Evolutionary conservation across 2,888 invertebrate genomes (phyloP).

Genomic region (Nomada flava): DNA sequence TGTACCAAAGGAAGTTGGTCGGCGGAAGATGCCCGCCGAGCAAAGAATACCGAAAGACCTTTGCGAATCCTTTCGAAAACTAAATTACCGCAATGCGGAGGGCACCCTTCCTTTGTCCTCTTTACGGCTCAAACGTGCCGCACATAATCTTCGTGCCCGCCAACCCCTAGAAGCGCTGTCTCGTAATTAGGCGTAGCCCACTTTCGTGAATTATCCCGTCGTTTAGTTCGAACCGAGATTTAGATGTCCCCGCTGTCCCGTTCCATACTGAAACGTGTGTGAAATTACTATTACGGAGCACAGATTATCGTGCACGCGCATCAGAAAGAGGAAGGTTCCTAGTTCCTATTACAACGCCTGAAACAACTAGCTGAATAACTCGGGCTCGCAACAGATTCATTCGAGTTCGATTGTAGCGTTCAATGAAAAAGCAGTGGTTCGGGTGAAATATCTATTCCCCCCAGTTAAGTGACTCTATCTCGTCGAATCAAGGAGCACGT

Average conservation of each 20-base stretch:
- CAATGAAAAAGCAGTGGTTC: conserved; percentile 11
- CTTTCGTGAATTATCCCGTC: conserved; percentile 19
- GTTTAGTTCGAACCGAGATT: conserved; percentile 23
- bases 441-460: conserved; percentile 21
- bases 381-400: background rate
- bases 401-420: conserved; percentile 5
- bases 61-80: conserved; percentile 5
- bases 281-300: background rate
- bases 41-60: background rate
- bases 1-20: background rate
- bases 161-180: conserved; percentile 42
- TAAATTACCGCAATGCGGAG: conserved; percentile 67
- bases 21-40: background rate
- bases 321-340: no score
- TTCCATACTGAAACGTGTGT: background rate
- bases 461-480: conserved; percentile 31
- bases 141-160: conserved; percentile 49
- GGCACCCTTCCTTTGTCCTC: conserved; percentile 48
- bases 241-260: conserved; percentile 6
- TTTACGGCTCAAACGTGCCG: conserved; percentile 61
- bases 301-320: no score
- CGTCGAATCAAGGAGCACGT: conserved; percentile 10
- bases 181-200: conserved; percentile 43
- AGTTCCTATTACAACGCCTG: no score
- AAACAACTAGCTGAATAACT: background rate